Base-by-base conservation (phyloP, 2,113 vertebrate species). In the Pterocles gutturalis region DNA sequence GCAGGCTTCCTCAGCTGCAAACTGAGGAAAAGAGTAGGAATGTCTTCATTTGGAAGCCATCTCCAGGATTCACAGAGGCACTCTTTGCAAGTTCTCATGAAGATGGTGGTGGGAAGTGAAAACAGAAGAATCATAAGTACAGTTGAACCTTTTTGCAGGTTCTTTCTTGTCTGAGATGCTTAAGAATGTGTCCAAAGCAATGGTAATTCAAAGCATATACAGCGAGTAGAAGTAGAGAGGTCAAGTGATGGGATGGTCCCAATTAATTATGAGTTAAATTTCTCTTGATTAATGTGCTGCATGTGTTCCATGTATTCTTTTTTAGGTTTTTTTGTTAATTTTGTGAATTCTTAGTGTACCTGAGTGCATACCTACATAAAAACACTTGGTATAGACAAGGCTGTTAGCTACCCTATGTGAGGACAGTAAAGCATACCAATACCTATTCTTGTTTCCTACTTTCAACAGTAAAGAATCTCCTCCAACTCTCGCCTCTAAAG, bases 401-500 rank as follows among this genome's bases (percentile, higher is more conserved):
- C n/a, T 83, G 38, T 57, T 73, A 66, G 21, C 43, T 86, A 70
- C 36, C n/a, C 33, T 60, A 0, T 33, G 7, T 58, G 58, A 34
- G 65, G 58, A 31, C 2, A 11, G 62, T 72, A 77, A 76, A 36
- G 43, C 18, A 19, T 85, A 66, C 69, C 34, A 71, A 69, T 34
- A 7, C 34, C 24, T 87, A 0, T 53, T 62, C 80, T 81, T 93
- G 55, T 97, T 82, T 90, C 41, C 92, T 88, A n/a, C 83, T 97
- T 96, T 82, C 61, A 88, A 93, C 97, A 99, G 97, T 98, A 99
- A 99, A 95, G 99, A 99, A 80, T 98, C 98, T 85, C 99, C 99
- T 55, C 98, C 99, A 73, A 98, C 98, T 85, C 98, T 99, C 17
- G 98, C 99, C 97, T 99, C 99, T 58, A 99, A 99, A 96, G 99